Percentiles rank a stretch among this genome's conserved stretches.
Conservation (phyloP, 2,888 invertebrate species). For the Drosophila neotestacea region DNA sequence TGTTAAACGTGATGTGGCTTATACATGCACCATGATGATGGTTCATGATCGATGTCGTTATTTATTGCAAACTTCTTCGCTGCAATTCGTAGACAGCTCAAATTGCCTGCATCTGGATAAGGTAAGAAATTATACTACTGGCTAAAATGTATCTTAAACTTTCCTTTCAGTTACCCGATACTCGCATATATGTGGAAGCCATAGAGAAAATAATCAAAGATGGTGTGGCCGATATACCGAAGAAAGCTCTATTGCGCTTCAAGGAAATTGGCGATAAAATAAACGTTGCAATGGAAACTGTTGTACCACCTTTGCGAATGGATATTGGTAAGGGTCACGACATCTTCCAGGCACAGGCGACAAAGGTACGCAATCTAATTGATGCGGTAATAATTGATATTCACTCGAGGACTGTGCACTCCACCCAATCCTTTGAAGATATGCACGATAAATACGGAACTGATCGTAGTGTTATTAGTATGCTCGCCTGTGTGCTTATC, state of each 20-base stretch:
- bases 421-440: conserved; percentile 56
- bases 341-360: conserved; percentile 19
- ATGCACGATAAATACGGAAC: conserved; percentile 44
- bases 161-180: conserved; percentile 41
- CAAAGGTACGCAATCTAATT: conserved; percentile 19
- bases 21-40: conserved; percentile 79
- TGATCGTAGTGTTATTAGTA: conserved; percentile 84
- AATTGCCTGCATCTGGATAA: conserved; percentile 40
- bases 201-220: conserved; percentile 17
- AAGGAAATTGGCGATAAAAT: conserved; percentile 16
- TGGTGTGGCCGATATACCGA: conserved; percentile 5
- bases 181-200: conserved; percentile 19
- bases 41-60: fast-evolving
- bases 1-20: conserved; percentile 88
- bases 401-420: conserved; percentile 32
- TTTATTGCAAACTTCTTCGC: conserved; percentile 86
- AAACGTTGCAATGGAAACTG: not conserved
- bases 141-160: not conserved
- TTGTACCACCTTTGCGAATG: conserved; percentile 14
- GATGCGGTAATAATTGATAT: conserved; percentile 41
- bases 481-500: conserved; percentile 89
- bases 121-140: conserved; percentile 10
- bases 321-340: conserved; percentile 23
- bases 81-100: conserved; percentile 88
- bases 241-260: conserved; percentile 17